Percentiles rank a stretch among this genome's conserved stretches.
Evolutionary conservation across 2,113 vertebrate genomes (phyloP).

Genomic region (Recurvirostra avosetta): DNA sequence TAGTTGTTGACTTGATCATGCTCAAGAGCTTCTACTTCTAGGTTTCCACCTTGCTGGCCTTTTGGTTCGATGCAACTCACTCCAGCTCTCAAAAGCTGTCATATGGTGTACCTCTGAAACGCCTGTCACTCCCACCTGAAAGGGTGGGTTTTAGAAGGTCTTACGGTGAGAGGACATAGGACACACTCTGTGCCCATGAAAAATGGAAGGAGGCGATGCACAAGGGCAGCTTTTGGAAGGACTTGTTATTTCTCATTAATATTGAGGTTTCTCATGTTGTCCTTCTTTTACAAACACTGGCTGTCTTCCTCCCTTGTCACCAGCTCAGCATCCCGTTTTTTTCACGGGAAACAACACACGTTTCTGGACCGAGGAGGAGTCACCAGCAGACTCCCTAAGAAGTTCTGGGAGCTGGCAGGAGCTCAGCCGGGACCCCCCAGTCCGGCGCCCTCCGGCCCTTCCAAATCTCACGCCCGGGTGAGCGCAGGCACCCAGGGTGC

Average conservation of each 20-base stretch:
- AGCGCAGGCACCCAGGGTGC: background rate
- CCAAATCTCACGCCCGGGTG: accelerated
- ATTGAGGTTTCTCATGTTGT: background rate
- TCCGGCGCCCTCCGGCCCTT: background rate
- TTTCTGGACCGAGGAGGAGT: background rate
- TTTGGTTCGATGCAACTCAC: accelerated
- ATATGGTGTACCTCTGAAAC: accelerated
- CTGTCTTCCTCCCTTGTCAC: background rate
- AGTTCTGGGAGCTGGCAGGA: background rate
- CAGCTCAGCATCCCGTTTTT: background rate
- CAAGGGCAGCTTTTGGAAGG: background rate
- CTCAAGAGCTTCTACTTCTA: background rate
- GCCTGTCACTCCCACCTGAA: background rate
- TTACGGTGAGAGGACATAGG: accelerated
- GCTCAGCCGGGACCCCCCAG: background rate
- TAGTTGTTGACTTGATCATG: background rate
- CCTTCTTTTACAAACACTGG: background rate
- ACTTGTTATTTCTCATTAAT: background rate
- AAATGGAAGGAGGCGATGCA: background rate
- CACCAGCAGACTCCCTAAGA: background rate
- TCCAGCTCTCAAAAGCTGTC: background rate
- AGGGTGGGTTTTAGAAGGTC: background rate
- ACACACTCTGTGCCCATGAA: background rate
- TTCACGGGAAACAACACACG: background rate
- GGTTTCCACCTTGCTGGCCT: background rate